Percentiles rank a stretch among this genome's conserved stretches.
Evolutionary conservation across 2,888 invertebrate species (phyloP).

Genomic region (Patella pellucida): DNA sequence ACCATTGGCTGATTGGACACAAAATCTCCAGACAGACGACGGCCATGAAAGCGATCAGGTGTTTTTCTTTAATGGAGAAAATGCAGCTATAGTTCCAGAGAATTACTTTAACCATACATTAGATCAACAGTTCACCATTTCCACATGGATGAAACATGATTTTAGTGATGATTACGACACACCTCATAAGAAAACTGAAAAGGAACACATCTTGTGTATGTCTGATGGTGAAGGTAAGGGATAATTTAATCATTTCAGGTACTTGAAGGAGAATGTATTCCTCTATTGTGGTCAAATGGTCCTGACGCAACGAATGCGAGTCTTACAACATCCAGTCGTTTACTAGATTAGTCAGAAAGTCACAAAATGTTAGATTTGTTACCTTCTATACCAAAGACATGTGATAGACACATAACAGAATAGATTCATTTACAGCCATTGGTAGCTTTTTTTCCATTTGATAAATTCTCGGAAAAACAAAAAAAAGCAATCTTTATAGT

Average conservation of each 20-base stretch:
- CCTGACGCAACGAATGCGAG: background rate
- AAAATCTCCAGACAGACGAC: slow-evolving; percentile 85
- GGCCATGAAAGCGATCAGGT: slow-evolving; percentile 89
- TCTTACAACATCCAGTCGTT: background rate
- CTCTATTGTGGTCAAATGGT: too few relatives aligned
- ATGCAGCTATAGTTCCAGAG: slow-evolving; percentile 78
- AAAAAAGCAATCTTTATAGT: too few relatives aligned
- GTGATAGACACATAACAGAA: too few relatives aligned
- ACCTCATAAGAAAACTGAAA: slow-evolving; percentile 74
- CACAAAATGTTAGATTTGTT: too few relatives aligned
- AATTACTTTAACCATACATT: slow-evolving; percentile 80
- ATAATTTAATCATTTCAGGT: too few relatives aligned
- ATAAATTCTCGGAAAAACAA: too few relatives aligned
- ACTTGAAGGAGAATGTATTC: too few relatives aligned
- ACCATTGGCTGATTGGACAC: slow-evolving; percentile 83
- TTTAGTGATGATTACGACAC: slow-evolving; percentile 34
- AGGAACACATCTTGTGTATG: slow-evolving; percentile 96
- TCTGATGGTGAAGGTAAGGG: slow-evolving; percentile 95
- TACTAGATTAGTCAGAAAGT: background rate
- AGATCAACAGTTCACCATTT: slow-evolving; percentile 87
- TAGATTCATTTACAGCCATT: too few relatives aligned
- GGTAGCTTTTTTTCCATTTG: too few relatives aligned
- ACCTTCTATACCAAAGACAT: too few relatives aligned
- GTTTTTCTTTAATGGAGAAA: slow-evolving; percentile 94
- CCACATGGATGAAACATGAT: slow-evolving; percentile 95